Conservation (phyloP, 2,113 vertebrate species). For the Centropristis striata region DNA sequence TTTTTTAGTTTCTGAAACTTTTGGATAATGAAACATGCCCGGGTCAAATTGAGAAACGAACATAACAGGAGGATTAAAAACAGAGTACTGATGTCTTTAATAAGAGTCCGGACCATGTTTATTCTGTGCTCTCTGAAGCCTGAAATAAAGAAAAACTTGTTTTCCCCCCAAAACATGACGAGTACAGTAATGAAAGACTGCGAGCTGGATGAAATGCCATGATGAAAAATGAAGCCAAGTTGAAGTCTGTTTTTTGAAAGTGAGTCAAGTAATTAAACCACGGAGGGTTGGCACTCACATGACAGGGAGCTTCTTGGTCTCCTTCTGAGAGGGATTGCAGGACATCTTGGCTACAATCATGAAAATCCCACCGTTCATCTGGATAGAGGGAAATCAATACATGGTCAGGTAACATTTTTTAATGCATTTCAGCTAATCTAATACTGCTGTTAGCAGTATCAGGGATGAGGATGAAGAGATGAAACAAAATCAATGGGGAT, state of each 20-base stretch:
- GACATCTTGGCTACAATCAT: conserved; percentile 93
- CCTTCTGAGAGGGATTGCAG: conserved; percentile 94
- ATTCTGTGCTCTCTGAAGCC: background rate
- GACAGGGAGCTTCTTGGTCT: conserved; percentile 95
- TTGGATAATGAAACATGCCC: too few species aligned
- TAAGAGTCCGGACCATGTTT: background rate
- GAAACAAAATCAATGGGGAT: conserved; percentile 44
- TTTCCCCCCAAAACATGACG: background rate
- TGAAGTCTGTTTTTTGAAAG: background rate
- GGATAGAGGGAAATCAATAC: conserved; percentile 37
- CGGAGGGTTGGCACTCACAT: conserved; percentile 89
- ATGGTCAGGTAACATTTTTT: background rate
- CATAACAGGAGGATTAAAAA: too few species aligned
- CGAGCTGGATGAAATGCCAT: background rate
- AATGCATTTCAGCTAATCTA: conserved; percentile 23
- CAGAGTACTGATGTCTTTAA: too few species aligned
- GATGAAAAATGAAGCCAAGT: conserved; percentile 1
- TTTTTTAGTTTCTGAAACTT: too few species aligned
- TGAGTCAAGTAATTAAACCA: background rate
- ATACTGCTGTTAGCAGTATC: conserved; percentile 8
- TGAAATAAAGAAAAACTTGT: background rate
- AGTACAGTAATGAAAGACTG: background rate
- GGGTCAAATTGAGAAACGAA: too few species aligned
- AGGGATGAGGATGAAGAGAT: conserved; percentile 1
- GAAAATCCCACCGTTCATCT: conserved; percentile 97